A percentile compares a stretch with the other conserved stretches of the same genome.
Conservation (phyloP, 2,888 invertebrate species). For the Horisme vitalbata region DNA sequence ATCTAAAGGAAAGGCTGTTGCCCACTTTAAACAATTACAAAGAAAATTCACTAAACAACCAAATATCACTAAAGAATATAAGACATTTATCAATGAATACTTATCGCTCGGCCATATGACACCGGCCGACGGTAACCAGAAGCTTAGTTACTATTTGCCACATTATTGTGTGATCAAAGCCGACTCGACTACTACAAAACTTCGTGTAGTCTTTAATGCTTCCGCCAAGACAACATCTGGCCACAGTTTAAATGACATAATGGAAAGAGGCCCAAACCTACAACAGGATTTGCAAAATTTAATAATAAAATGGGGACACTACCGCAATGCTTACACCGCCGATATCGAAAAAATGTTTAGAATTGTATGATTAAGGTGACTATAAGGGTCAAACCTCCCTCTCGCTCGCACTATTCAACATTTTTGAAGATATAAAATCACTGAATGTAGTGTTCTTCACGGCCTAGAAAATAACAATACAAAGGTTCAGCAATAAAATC, state of each 20-base stretch:
- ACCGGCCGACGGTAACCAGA: neutral
- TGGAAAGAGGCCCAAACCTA: no score
- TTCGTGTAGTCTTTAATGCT: conserved; percentile 28
- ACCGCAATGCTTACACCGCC: conserved; percentile 9
- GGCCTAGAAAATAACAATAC: no score
- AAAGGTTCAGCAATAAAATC: no score
- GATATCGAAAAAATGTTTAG: conserved; percentile 35
- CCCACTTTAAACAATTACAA: conserved; percentile 16
- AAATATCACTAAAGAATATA: neutral
- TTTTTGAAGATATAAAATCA: no score
- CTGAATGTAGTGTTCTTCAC: no score
- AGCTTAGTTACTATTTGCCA: conserved; percentile 10
- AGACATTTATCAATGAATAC: neutral
- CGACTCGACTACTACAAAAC: conserved; percentile 24
- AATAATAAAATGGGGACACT: no score
- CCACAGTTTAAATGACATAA: neutral
- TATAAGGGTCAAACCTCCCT: no score
- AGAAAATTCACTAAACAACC: conserved; percentile 1
- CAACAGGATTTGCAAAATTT: no score
- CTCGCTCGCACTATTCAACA: no score
- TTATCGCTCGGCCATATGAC: neutral
- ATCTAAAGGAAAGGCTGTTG: conserved; percentile 12
- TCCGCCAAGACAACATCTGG: neutral
- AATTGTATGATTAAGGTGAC: conserved; percentile 20
- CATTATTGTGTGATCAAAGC: conserved; percentile 23